Conservation (phyloP, 2,797 vertebrate genomes). For the Eptatretus atami region DNA sequence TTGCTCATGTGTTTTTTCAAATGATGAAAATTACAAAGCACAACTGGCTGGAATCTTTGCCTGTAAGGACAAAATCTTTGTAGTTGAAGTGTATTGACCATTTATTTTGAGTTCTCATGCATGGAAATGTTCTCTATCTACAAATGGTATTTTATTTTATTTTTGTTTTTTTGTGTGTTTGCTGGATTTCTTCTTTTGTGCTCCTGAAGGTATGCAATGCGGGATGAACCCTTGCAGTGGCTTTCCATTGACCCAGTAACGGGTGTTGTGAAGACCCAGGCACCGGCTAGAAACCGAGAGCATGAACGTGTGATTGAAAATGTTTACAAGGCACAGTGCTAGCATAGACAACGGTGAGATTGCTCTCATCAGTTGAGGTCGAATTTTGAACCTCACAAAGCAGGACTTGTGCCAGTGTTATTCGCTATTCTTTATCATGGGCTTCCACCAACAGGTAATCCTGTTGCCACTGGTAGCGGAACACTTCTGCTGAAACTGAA, state of each 20-base stretch:
- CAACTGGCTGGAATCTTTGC: no score
- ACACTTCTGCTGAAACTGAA: neutral
- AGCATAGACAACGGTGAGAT: neutral
- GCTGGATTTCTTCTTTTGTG: neutral
- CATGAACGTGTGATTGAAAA: neutral
- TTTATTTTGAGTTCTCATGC: no score
- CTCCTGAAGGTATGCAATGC: neutral
- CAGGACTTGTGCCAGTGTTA: neutral
- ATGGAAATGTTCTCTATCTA: no score
- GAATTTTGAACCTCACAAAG: neutral
- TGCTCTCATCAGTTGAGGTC: neutral
- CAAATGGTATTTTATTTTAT: no score
- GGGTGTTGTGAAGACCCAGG: neutral
- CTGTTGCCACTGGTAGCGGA: neutral
- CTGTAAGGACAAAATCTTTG: no score
- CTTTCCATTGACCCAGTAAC: neutral
- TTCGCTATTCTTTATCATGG: conserved; percentile 1
- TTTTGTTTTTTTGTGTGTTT: neutral
- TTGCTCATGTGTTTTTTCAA: no score
- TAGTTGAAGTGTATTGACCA: no score
- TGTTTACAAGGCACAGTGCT: conserved; percentile 1
- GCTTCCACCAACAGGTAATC: neutral
- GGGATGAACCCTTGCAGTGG: neutral
- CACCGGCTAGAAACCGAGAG: neutral
- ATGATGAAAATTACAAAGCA: no score